Evolutionary conservation across 1,140 invertebrate species (phyloP), one percentile per base, ranked within the genome.

Genomic region (Drosophila persimilis): DNA sequence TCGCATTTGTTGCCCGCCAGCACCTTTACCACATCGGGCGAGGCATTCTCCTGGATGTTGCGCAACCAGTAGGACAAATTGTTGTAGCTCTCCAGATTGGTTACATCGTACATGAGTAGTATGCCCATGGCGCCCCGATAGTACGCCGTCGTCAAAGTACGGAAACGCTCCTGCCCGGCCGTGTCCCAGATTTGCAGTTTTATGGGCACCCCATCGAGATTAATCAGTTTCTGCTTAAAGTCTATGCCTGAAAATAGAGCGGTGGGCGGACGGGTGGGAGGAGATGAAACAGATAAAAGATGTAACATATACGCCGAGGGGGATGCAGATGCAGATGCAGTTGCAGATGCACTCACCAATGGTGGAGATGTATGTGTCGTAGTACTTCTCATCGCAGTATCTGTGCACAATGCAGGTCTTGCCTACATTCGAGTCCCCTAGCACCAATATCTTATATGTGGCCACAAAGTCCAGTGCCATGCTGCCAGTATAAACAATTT

Each of bases 331-430:
- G 13, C 29, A 2, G 35, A 8, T 5, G 35, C 11, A 8, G 35
- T 8, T 29, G 13, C 29, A 2, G 35, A n/a, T 35, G 17, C 31
- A 92, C 95, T 95, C 92, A 97, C 97, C 96, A 93, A 98, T 97
- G 57, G 97, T 98, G 7, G 96, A 97, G 92, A 97, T 97, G 91
- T 97, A 97, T 66, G 96, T 97, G 90, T 97, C 96, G 91, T 97
- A 97, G 92, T 97, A 98, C 79, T 96, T 94, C 91, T 97, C 96
- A 90, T 97, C 96, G 90, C 96, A 97, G 91, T 97, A 98, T 91
- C 96, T 94, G 92, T 97, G 96, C 52, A 97, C 96, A 73, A 98
- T 95, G 92, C 97, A 98, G 26, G 97, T 97, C 93, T 98, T 98
- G 9, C 97, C 97, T 54, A 98, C 97, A 92, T 97, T 97, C 4